phyloP scores from a whole-genome alignment of 2,888 invertebrate species.

The Aspidapion aeneum region DNA sequence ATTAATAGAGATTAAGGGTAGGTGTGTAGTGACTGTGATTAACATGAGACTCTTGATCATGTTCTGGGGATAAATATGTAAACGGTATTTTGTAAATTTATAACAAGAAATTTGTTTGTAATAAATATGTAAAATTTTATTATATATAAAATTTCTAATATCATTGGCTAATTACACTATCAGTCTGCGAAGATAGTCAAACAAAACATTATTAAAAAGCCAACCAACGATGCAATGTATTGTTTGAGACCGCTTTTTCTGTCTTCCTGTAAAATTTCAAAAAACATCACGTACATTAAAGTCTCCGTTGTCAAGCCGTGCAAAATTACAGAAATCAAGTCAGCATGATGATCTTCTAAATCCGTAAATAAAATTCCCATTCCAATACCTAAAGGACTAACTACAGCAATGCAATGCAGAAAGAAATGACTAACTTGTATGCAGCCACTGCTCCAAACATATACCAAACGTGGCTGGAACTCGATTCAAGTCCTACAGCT shows the following conservation, averaged over 20 bases:
- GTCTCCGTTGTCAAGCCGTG: conserved; percentile 92
- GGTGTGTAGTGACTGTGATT: no score
- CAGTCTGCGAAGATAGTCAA: no score
- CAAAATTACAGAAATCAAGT: conserved; percentile 60
- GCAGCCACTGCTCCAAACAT: conserved; percentile 82
- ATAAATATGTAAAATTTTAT: no score
- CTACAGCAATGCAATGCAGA: conserved; percentile 81
- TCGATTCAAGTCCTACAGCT: conserved; percentile 73
- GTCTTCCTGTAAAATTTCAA: conserved; percentile 76
- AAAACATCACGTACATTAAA: conserved; percentile 93
- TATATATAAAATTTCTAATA: no score
- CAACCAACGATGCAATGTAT: conserved; percentile 62
- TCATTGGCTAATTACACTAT: no score
- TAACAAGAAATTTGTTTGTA: no score
- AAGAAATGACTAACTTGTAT: conserved; percentile 83
- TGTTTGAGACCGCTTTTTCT: conserved; percentile 60
- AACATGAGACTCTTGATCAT: no score
- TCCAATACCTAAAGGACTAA: conserved; percentile 77
- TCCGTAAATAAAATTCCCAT: conserved; percentile 66
- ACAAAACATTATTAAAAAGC: conserved; percentile 75
- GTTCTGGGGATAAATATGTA: no score
- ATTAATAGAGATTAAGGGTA: no score
- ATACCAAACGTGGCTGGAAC: conserved; percentile 62
- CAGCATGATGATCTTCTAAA: conserved; percentile 55
- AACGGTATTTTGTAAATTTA: no score